phyloP scores from a whole-genome alignment of 2,797 vertebrate genomes.

The Dicrostonyx torquatus region DNA sequence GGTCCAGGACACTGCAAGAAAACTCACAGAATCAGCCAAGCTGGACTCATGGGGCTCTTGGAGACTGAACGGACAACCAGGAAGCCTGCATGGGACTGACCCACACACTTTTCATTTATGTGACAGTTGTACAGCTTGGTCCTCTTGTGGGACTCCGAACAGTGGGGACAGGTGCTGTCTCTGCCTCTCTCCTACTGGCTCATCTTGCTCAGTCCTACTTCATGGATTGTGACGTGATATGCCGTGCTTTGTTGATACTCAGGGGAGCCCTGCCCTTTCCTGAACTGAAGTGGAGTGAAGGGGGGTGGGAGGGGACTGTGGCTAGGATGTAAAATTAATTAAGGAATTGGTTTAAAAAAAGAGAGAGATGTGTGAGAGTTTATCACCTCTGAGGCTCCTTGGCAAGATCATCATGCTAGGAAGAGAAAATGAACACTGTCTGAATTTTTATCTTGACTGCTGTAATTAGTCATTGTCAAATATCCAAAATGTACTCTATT shows the following conservation, averaged over 20 bases:
- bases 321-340: not conserved
- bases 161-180: not conserved
- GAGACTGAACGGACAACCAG: not conserved
- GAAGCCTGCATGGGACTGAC: not conserved
- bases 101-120: not conserved
- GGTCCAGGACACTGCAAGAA: not conserved
- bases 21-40: not conserved
- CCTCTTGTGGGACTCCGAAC: not conserved
- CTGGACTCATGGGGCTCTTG: not conserved
- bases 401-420: not conserved
- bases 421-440: not conserved
- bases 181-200: not conserved
- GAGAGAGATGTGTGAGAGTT: not conserved
- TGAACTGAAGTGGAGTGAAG: not conserved
- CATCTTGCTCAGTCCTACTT: not conserved
- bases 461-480: not conserved
- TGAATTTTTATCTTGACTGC: not conserved
- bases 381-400: not conserved
- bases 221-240: not conserved
- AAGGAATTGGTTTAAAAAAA: not conserved
- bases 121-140: not conserved
- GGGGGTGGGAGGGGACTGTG: not conserved
- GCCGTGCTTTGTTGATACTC: not conserved
- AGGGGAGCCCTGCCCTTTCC: not conserved
- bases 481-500: conserved; percentile 8